Conservation (phyloP, 2,888 invertebrate species). For the Oscheius sp. region DNA sequence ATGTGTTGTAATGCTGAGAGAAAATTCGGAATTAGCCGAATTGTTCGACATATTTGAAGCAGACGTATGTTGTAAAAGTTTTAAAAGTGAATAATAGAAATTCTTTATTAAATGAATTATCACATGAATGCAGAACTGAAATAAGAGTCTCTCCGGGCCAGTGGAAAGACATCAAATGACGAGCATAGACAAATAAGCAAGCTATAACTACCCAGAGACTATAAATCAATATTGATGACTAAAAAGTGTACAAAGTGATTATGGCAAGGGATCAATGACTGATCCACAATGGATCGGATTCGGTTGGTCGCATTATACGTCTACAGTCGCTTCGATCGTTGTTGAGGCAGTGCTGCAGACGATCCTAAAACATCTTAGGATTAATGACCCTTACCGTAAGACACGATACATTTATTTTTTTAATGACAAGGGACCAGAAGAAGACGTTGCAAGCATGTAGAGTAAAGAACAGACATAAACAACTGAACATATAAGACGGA, state of each 20-base stretch:
- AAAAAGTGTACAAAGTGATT: slow-evolving; percentile 32
- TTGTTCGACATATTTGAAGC: slow-evolving; percentile 68
- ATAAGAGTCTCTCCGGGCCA: slow-evolving; percentile 28
- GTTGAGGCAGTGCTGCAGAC: slow-evolving; percentile 62
- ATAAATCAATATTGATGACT: slow-evolving; percentile 14
- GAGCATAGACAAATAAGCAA: neutral
- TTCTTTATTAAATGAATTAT: slow-evolving; percentile 12
- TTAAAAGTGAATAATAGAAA: slow-evolving; percentile 18
- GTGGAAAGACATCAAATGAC: slow-evolving; percentile 30
- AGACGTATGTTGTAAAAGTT: slow-evolving; percentile 59
- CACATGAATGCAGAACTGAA: slow-evolving; percentile 18
- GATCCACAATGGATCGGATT: slow-evolving; percentile 25
- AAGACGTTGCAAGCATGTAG: slow-evolving; percentile 11
- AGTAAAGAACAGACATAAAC: slow-evolving; percentile 19
- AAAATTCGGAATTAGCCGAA: slow-evolving; percentile 66
- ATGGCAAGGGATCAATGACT: slow-evolving; percentile 34
- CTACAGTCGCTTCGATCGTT: slow-evolving; percentile 51
- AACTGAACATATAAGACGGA: slow-evolving; percentile 25
- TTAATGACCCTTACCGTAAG: too few species aligned
- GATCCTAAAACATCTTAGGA: slow-evolving; percentile 41
- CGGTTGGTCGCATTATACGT: slow-evolving; percentile 28
- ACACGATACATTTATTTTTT: too few species aligned
- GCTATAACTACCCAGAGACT: slow-evolving; percentile 33
- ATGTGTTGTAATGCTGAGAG: slow-evolving; percentile 61
- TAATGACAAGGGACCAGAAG: slow-evolving; percentile 16